Percentiles rank a stretch among this genome's conserved stretches.
phyloP scores from a whole-genome alignment of 2,888 invertebrate genomes.

The Pyrgus malvae region DNA sequence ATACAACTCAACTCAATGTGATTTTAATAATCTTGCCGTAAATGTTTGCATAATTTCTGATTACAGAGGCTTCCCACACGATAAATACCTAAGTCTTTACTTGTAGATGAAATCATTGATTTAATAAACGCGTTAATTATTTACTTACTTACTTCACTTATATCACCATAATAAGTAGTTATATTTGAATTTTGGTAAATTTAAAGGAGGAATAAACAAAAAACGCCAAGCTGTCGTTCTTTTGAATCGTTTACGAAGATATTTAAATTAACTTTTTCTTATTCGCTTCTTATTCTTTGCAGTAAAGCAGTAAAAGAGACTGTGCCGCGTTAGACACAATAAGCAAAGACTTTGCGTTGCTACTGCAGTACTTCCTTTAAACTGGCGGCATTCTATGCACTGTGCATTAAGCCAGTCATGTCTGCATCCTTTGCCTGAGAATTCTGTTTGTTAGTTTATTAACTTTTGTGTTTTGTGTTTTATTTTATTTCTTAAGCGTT shows the following conservation, averaged over 20 bases:
- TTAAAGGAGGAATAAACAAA: too few species aligned
- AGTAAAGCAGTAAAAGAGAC: conserved; percentile 13
- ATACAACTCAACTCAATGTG: too few species aligned
- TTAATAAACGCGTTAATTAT: too few species aligned
- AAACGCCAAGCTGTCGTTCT: conserved; percentile 3
- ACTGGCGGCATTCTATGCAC: conserved; percentile 18
- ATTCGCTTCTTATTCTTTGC: conserved; percentile 16
- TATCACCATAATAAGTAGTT: not conserved
- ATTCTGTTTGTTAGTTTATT: conserved; percentile 4
- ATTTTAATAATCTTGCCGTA: not conserved
- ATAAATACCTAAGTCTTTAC: not conserved
- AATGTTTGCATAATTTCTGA: not conserved
- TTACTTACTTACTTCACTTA: not conserved
- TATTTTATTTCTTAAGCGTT: not conserved
- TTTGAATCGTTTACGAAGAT: conserved; percentile 15
- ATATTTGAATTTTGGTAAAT: not conserved
- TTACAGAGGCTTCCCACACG: not conserved
- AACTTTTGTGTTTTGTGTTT: not conserved
- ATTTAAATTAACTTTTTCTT: conserved; percentile 22
- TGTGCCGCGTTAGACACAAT: conserved; percentile 23
- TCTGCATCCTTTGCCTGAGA: conserved; percentile 6
- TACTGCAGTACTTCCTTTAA: conserved; percentile 20
- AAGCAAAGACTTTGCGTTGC: conserved; percentile 22
- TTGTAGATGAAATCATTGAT: too few species aligned
- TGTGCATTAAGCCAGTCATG: conserved; percentile 12